These are phyloP conservation scores for Pseudotriccus pelzelni DNA, from an alignment of 2,797 vertebrate species.

Conservation along the genomic window DNA sequence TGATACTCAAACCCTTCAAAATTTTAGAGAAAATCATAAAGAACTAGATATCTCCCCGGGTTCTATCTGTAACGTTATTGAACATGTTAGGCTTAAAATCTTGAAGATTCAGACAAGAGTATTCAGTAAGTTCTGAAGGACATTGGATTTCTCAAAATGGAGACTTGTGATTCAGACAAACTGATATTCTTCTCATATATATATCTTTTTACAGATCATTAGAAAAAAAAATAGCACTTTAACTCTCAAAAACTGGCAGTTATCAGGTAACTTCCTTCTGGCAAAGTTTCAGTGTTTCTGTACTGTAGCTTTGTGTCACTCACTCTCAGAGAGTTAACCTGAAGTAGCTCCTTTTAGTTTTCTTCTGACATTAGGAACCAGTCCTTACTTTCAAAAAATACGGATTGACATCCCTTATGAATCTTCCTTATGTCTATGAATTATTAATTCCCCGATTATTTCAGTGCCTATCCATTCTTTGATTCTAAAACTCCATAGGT, in stretches of 20 bases:
- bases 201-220: background rate
- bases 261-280: background rate
- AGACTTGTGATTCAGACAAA: background rate
- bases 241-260: background rate
- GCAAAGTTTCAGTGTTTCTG: background rate
- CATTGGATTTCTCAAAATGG: background rate
- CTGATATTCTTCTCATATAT: background rate
- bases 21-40: background rate
- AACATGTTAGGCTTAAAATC: background rate
- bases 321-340: background rate
- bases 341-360: background rate
- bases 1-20: background rate
- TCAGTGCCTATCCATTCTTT: background rate
- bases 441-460: background rate
- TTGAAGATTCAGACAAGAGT: background rate
- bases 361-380: background rate
- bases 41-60: background rate
- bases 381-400: background rate
- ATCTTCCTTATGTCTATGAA: background rate
- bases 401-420: background rate
- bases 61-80: background rate
- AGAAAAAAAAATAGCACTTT: background rate
- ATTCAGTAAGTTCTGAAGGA: background rate
- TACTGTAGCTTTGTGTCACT: background rate
- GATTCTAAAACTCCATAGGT: background rate